Conservation (phyloP, 2,797 vertebrate species). For the Hypotaenidia okinawae region DNA sequence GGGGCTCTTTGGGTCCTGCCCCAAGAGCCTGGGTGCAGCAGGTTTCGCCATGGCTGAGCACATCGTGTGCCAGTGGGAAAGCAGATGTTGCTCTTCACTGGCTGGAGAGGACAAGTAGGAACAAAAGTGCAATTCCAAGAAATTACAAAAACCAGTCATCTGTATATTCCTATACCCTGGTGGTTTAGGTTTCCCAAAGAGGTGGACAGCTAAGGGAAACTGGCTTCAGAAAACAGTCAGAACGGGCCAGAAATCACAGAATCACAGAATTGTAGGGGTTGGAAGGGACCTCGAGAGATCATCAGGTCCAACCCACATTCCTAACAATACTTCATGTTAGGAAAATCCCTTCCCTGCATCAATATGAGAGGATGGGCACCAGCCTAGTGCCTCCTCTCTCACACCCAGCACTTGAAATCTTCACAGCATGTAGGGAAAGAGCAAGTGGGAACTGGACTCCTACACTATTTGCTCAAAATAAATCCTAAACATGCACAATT, state of each 20-base stretch:
- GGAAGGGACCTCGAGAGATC: no score
- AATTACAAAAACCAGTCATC: background rate
- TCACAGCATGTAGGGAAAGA: background rate
- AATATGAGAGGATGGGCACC: background rate
- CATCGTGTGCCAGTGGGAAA: background rate
- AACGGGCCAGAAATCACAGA: no score
- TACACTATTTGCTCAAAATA: slow-evolving; percentile 52
- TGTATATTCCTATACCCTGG: background rate
- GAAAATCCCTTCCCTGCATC: background rate
- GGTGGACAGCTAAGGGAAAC: background rate
- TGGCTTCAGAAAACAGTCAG: background rate
- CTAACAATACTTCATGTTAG: background rate
- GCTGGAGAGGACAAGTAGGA: background rate
- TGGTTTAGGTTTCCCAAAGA: background rate
- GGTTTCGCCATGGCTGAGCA: background rate
- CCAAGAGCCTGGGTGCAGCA: background rate
- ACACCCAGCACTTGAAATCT: background rate
- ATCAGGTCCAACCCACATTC: no score
- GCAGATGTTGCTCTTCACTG: background rate
- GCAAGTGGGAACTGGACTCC: background rate
- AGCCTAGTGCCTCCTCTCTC: background rate
- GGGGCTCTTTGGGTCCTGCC: background rate
- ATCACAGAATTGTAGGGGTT: no score
- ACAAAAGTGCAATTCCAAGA: background rate
- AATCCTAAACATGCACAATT: background rate